These are phyloP conservation scores for Kuschelorhynchus macadamiae DNA, from an alignment of 2,888 invertebrate genomes.

Conservation along the genomic window DNA sequence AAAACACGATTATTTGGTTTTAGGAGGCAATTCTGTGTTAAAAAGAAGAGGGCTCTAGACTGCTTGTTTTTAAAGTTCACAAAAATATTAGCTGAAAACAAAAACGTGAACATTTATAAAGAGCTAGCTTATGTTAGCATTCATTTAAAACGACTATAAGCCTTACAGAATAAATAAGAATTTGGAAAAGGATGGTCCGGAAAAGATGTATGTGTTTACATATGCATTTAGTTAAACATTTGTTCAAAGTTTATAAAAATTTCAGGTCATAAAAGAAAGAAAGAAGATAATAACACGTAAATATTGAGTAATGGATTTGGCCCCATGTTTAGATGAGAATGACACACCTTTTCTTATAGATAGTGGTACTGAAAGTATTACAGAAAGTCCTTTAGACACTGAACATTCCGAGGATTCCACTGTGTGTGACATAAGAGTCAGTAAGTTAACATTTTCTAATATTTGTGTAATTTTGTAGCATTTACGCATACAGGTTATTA, in stretches of 20 bases:
- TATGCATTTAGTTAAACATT: too few species aligned
- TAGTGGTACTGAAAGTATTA: conserved; percentile 62
- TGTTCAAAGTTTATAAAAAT: conserved; percentile 3
- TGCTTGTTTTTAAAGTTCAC: conserved; percentile 30
- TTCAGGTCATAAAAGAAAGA: conserved; percentile 58
- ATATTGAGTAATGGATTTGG: conserved; percentile 59
- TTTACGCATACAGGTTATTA: too few species aligned
- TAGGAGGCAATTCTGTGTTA: background rate
- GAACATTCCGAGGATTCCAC: conserved; percentile 58
- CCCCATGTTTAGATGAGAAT: conserved; percentile 56
- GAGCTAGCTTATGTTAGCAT: background rate
- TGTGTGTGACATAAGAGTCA: conserved; percentile 54
- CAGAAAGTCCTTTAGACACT: conserved; percentile 59
- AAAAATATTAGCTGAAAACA: conserved; percentile 32
- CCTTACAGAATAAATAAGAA: too few species aligned
- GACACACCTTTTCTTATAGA: conserved; percentile 61
- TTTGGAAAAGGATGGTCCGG: conserved; percentile 57
- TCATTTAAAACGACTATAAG: background rate
- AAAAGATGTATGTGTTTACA: conserved; percentile 56
- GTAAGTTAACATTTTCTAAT: too few species aligned
- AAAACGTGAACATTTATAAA: conserved; percentile 33
- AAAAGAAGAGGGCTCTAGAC: conserved; percentile 5
- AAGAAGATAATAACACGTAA: conserved; percentile 51
- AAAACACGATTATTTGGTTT: conserved; percentile 7
- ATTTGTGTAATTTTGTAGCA: too few species aligned